Evolutionary conservation across 2,113 vertebrate genomes (phyloP), one percentile per base, ranked within the genome.

Genomic region (Notothenia coriiceps): DNA sequence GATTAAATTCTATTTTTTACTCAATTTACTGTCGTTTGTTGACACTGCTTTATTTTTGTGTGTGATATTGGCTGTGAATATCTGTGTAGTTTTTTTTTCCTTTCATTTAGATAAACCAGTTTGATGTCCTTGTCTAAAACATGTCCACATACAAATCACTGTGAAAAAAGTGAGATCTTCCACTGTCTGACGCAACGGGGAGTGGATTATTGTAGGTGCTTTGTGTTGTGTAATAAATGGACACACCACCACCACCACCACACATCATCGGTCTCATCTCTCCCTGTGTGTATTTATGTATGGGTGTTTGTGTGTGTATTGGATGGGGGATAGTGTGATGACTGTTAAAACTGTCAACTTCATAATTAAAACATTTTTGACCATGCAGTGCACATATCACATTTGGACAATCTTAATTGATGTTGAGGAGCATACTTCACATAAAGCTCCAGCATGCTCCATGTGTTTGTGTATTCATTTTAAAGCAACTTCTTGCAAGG

Each of bases 1-100:
- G 90, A 95, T 95, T 95, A 94, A 96, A 95, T 94, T 95, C 93
- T 96, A 96, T 96, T 96, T 96, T 96, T 95, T 96, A 96, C 94
- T 95, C 93, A 93, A 95, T 94, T 94, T 94, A 92, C 88, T 89
- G 92, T 94, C 92, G 92, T 94, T 95, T 94, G 92, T 95, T 94
- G 93, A 94, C 92, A 94, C 93, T 91, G 91, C 84, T 91, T 95
- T 92, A 79, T 92, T 94, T 91, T 89, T 86, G 84, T 91, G 91
- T 90, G 92, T 86, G 90, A 87, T 88, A 89, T 82, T 93, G 86
- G 93, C 89, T 94, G 94, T 95, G 90, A 87, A 91, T 90, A 90
- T 95, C 66, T 91, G 82, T 94, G 82, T 92, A 91, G 88, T 79
- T 83, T 82, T 51, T 51, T 79, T 12, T 25, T 67, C 22, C 59